Base-by-base conservation (phyloP, 2,888 invertebrate species). In the Cheilosia pagana region DNA sequence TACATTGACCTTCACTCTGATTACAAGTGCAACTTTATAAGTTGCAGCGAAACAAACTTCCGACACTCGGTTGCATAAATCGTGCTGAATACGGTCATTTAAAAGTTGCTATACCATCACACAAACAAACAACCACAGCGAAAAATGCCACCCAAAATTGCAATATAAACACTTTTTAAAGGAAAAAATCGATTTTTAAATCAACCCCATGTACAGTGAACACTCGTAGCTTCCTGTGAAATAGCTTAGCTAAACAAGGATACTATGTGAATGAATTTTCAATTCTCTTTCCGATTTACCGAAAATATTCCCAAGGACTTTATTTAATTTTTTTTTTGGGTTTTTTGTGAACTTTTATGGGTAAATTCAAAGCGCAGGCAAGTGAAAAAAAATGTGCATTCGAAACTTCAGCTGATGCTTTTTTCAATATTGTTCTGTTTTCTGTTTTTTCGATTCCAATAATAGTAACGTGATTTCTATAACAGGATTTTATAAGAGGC, bases 311-410 rank as follows among this genome's bases (percentile, higher is more conserved):
- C 19, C 35, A 19, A 35, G 55, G 35, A 57, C 21, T 57, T 21
- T 2, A 57, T 57, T 57, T 21, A 57, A 31, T 21, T 19, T 19
- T 48, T 19, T 35, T 35, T 3, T 19, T 55, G 1, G 10, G 1
- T 16, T 1, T 19, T 31, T 0, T 8, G 3, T 7, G 14, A 23
- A 21, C 41, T 21, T 41, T 16, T n/a, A n/a, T n/a, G n/a, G n/a
- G n/a, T n/a, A n/a, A n/a, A n/a, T n/a, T 60, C 60, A 10, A 60
- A 28, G 41, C 45, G 60, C 45, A 62, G 8, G n/a, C 60, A 45
- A 43, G 3, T 12, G 12, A 35, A 35, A 35, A 25, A 3, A 45
- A 62, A 62, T 62, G 2, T 21, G n/a, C 23, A 59, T 59, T 59
- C 39, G 23, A 41, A 59, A 59, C n/a, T 21, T 23, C 3, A 3